Evolutionary conservation across 1,140 invertebrate genomes (phyloP).

Genomic region (Pseudomyrmex dendroicus): DNA sequence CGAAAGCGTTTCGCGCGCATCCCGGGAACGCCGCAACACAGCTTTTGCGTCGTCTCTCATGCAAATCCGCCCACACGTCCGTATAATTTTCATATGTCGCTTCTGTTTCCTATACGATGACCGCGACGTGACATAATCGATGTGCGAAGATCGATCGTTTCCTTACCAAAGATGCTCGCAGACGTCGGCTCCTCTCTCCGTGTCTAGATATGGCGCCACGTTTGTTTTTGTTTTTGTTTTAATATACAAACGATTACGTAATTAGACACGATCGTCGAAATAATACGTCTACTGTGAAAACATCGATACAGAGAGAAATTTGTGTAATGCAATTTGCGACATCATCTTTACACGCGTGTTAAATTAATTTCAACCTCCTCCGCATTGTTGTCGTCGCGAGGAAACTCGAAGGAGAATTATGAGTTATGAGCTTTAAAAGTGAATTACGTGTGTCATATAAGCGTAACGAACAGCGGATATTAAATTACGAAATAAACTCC

Average conservation of each 20-base stretch:
- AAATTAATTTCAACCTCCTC: too few relatives aligned
- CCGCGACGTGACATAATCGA: slow-evolving; percentile 27
- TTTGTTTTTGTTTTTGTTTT: background rate
- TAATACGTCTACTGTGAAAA: too few relatives aligned
- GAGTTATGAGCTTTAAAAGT: too few relatives aligned
- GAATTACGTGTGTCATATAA: too few relatives aligned
- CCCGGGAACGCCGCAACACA: background rate
- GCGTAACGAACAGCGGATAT: too few relatives aligned
- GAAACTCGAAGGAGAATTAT: too few relatives aligned
- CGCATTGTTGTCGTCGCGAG: too few relatives aligned
- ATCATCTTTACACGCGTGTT: too few relatives aligned
- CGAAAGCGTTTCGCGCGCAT: slow-evolving; percentile 8
- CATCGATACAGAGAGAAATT: too few relatives aligned
- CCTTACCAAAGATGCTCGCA: background rate
- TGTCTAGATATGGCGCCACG: background rate
- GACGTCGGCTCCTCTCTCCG: background rate
- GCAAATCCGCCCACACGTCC: slow-evolving; percentile 30
- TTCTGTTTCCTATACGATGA: slow-evolving; percentile 31
- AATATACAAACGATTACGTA: background rate
- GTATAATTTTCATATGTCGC: slow-evolving; percentile 18
- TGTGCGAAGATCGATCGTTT: background rate
- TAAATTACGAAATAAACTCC: too few relatives aligned
- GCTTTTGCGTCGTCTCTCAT: slow-evolving; percentile 16
- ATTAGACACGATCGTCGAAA: background rate
- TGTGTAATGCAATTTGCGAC: too few relatives aligned